Evolutionary conservation across 1,140 invertebrate genomes (phyloP), one percentile per base, ranked within the genome.

Genomic region (Drosophila novamexicana): DNA sequence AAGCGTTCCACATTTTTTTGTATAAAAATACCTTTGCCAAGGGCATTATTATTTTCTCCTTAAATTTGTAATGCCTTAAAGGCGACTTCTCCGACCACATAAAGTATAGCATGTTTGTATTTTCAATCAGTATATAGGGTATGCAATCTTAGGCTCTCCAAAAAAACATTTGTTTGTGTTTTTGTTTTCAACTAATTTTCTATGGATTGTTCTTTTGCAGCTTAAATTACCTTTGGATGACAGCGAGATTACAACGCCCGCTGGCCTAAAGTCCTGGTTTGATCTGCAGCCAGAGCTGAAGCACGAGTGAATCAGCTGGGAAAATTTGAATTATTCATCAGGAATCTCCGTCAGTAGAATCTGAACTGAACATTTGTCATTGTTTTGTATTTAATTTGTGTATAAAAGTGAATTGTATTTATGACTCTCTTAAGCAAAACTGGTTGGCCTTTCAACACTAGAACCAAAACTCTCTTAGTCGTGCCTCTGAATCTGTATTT

Each of bases 1-100:
- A 96, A 96, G 95, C 95, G 95, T 96, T 96, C 95, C 95, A 96
- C 95, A 95, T 95, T 95, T 95, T 94, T 95, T 95, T 76, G n/a
- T 6, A 16, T n/a, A 47, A 29, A 29, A 5, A 29, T 29, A 29
- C 22, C 3, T 5, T 29, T 29, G 22, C 22, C 22, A 29, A 29
- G 22, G 22, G 22, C 5, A 29, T 29, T 5, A 29, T 29, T 29
- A 3, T 29, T 29, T 29, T 29, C 22, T 29, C 22, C 0, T 29
- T 29, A 4, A 29, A 29, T 29, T 29, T 29, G 3, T 29, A 22
- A 22, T 22, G 22, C 22, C 22, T 22, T 22, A 4, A 22, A 22
- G 22, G 22, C 22, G 3, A 22, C 22, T 22, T 22, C 3, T 1
- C 22, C 22, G 22, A 22, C 18, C 18, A 22, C 22, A 22, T 4